Base-by-base conservation (phyloP, 1,140 invertebrate species). In the Monomorium pharaonis region DNA sequence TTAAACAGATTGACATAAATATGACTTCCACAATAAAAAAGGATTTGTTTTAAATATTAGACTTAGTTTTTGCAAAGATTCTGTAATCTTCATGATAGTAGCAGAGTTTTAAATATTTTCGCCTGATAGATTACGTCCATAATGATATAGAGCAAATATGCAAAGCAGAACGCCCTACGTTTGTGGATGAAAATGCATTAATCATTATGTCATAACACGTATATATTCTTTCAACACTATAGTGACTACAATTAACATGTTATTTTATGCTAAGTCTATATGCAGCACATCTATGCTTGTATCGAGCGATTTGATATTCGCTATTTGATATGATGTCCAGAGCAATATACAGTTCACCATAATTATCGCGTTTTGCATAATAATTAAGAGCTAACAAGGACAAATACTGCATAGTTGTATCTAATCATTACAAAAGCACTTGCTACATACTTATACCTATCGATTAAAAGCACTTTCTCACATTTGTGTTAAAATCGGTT, bases 391-490 rank as follows among this genome's bases (percentile, higher is more conserved):
- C 65, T 72, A 60, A 72, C 78, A 72, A 44, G 27, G 24, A 24
- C 51, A 72, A 83, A 58, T 83, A 47, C 24, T 6, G 49, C 49
- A 54, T 54, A 21, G 24, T 42, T 72, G 78, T 37, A 74, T 74
- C 51, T 58, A 83, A 83, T 83, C 42, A 74, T 72, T 80, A 54
- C 21, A 80, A 80, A 69, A 70, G 63, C 77, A 80, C 44, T 80
- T 51, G 30, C n/a, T n/a, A n/a, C n/a, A n/a, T n/a, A n/a, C n/a
- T 70, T 80, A 70, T 14, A 69, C 33, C 37, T 70, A 54, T 80
- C 33, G 16, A 70, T 70, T 80, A 33, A 67, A 0, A 30, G 30
- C 6, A 42, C 33, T 80, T 37, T 80, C 62, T 80, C 30, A 24
- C 2, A 30, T 33, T 14, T 47, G 3, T 16, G 27, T 47, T 27